Evolutionary conservation across 2,797 vertebrate species (phyloP).

Genomic region (Taenioides sp.): DNA sequence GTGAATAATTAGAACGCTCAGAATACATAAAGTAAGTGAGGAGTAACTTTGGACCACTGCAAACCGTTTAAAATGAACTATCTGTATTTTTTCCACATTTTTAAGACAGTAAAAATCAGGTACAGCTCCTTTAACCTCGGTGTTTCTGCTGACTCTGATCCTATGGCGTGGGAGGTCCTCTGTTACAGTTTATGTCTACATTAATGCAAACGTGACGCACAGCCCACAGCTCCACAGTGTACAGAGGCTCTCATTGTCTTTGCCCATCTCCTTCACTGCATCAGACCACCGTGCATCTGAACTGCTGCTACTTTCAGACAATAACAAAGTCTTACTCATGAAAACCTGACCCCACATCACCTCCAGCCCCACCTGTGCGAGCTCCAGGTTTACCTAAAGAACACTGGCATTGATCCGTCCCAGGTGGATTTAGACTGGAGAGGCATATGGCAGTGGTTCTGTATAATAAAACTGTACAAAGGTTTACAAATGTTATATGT

Average conservation of each 20-base stretch:
- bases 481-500: constrained; percentile 24
- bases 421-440: constrained; percentile 22
- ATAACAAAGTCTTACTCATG: constrained; percentile 66
- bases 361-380: constrained; percentile 32
- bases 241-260: constrained; percentile 29
- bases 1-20: no score
- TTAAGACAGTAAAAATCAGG: no score
- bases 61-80: no score
- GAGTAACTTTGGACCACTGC: no score
- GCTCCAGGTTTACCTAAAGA: constrained; percentile 25
- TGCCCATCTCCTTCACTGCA: constrained; percentile 33
- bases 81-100: no score
- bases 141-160: not conserved
- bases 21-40: no score
- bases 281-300: constrained; percentile 66
- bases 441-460: constrained; percentile 61
- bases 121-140: not conserved
- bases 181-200: constrained; percentile 38
- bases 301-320: constrained; percentile 64
- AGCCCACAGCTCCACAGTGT: constrained; percentile 32
- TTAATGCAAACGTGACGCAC: constrained; percentile 57
- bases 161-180: constrained; percentile 54
- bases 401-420: constrained; percentile 8
- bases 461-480: constrained; percentile 28
- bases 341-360: constrained; percentile 43